Evolutionary conservation across 2,888 invertebrate species (phyloP).

Genomic region (Melikaiella ostensackeni): DNA sequence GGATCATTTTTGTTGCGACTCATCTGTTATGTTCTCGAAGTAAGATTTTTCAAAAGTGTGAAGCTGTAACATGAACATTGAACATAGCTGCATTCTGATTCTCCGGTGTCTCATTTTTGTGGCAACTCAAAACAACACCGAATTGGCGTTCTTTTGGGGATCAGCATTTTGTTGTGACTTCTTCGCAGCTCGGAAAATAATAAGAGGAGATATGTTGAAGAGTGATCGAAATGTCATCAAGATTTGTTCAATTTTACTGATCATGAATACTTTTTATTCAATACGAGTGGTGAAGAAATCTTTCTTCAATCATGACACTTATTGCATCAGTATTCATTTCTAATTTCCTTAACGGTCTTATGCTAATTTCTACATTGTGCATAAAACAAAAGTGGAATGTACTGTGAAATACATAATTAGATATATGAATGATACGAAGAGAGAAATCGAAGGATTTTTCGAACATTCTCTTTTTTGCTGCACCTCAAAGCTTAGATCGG

Average conservation of each 20-base stretch:
- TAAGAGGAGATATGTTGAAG: not conserved
- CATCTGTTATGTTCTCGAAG: too few species aligned
- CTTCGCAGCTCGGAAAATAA: not conserved
- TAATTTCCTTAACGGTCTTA: not conserved
- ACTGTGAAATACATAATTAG: not conserved
- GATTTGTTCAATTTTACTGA: not conserved
- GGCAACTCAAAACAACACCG: too few species aligned
- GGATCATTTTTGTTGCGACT: too few species aligned
- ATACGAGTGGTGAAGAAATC: not conserved
- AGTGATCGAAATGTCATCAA: not conserved
- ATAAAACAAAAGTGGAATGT: slow-evolving; percentile 5
- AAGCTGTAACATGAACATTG: too few species aligned
- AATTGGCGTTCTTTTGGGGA: too few species aligned
- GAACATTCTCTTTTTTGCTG: slow-evolving; percentile 1
- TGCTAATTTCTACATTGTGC: slow-evolving; percentile 1
- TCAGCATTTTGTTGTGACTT: too few species aligned
- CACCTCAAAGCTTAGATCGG: not conserved
- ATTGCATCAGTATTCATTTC: not conserved
- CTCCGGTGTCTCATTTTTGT: too few species aligned
- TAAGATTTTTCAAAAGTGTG: too few species aligned
- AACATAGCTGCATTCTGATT: too few species aligned
- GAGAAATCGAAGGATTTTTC: slow-evolving; percentile 6
- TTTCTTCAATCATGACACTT: not conserved
- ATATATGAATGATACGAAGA: not conserved
- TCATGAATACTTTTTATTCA: not conserved